phyloP scores from a whole-genome alignment of 1,140 invertebrate species.

The Belonocnema kinseyi region DNA sequence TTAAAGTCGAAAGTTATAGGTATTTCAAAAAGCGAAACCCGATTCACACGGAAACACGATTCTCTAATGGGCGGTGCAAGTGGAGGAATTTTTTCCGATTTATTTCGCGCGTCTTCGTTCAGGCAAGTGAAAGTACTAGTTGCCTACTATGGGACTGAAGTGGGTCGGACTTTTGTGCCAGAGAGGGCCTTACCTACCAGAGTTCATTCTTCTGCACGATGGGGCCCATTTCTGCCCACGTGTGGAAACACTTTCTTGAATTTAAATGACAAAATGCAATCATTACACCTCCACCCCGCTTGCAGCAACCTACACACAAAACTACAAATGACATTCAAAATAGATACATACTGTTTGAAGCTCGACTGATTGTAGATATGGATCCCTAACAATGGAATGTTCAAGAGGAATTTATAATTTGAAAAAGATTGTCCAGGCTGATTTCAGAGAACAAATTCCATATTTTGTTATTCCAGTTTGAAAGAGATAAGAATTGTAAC shows the following conservation, averaged over 20 bases:
- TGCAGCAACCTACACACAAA: not conserved
- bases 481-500: too few species aligned
- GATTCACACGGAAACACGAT: slow-evolving; percentile 32
- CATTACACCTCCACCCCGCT: not conserved
- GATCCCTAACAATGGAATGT: too few species aligned
- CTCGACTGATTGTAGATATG: too few species aligned
- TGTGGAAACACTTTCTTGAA: slow-evolving; percentile 16
- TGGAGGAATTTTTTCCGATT: slow-evolving; percentile 37
- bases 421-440: too few species aligned
- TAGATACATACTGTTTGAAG: not conserved
- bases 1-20: not conserved
- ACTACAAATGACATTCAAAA: not conserved
- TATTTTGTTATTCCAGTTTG: too few species aligned
- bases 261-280: slow-evolving; percentile 6
- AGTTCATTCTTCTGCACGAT: slow-evolving; percentile 1
- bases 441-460: too few species aligned
- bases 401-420: too few species aligned
- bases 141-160: slow-evolving; percentile 30
- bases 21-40: slow-evolving; percentile 32
- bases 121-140: slow-evolving; percentile 48
- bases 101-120: slow-evolving; percentile 36
- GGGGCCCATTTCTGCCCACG: not conserved
- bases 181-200: slow-evolving; percentile 27
- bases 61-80: not conserved
- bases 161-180: slow-evolving; percentile 50